Base-by-base conservation (phyloP, 1,140 invertebrate genomes). In the Oncopeltus fasciatus region DNA sequence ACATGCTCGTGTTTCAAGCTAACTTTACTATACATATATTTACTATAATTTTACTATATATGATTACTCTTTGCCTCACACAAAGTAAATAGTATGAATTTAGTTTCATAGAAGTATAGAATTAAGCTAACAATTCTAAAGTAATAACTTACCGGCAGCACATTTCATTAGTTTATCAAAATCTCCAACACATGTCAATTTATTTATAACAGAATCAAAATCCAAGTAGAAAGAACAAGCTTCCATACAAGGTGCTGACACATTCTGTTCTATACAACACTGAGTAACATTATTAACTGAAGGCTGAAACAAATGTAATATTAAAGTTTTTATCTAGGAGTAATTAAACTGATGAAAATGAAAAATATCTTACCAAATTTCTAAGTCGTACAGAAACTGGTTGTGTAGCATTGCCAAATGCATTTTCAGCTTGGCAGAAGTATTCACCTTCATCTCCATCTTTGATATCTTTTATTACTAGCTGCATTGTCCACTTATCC, bases 81-180 rank as follows among this genome's bases (percentile, higher is more conserved):
- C n/a, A n/a, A n/a, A n/a, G n/a, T n/a, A n/a, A n/a, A n/a, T n/a
- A n/a, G n/a, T n/a, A n/a, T n/a, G n/a, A n/a, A n/a, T n/a, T n/a
- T n/a, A n/a, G n/a, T n/a, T n/a, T n/a, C n/a, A n/a, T n/a, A n/a
- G n/a, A n/a, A n/a, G n/a, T n/a, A n/a, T n/a, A n/a, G n/a, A n/a
- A n/a, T n/a, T n/a, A n/a, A n/a, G n/a, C n/a, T n/a, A n/a, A n/a
- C n/a, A n/a, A n/a, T n/a, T n/a, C n/a, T n/a, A n/a, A n/a, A n/a
- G 3, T 9, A 38, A 53, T 28, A 16, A 60, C 33, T 65, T 69
- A 75, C 88, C 87, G 63, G 87, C 84, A 1, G 86, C 86, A 68
- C 88, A 90, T 69, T 83, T 83, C 86, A 91, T 89, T 18, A 90
- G 74, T 69, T 91, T 91, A 71, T 89, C 83, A 68, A 90, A 86